A percentile compares a stretch with the other conserved stretches of the same genome.
These are phyloP conservation scores for Ciconia nigra DNA, from an alignment of 2,797 vertebrate species.

Conservation along the genomic window DNA sequence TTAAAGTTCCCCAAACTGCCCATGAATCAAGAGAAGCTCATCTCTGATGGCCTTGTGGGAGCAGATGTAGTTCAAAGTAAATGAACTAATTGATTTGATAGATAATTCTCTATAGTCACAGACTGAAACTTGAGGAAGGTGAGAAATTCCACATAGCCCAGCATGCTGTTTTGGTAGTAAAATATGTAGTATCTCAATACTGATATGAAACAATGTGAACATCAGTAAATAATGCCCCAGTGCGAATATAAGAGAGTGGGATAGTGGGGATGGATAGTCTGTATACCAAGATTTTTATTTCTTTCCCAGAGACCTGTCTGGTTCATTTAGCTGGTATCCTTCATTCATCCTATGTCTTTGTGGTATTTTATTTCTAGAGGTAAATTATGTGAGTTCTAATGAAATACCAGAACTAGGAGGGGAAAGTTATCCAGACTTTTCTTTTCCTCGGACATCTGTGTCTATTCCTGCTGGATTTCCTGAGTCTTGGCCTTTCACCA, in stretches of 20 bases:
- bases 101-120: background rate
- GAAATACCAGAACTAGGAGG: background rate
- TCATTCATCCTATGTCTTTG: background rate
- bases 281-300: background rate
- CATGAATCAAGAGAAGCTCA: background rate
- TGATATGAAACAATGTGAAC: background rate
- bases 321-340: background rate
- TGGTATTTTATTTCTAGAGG: background rate
- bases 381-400: background rate
- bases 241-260: background rate
- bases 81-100: background rate
- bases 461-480: background rate
- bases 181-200: background rate
- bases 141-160: background rate
- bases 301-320: background rate
- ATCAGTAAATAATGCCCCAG: background rate
- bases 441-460: rapidly evolving
- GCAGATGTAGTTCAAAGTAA: background rate
- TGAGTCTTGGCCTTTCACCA: background rate
- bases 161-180: background rate
- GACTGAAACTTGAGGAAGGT: background rate
- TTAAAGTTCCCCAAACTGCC: background rate
- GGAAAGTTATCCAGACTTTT: background rate
- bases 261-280: background rate
- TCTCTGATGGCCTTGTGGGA: background rate